A percentile compares a stretch with the other conserved stretches of the same genome.
These are phyloP conservation scores for Zingel zingel DNA, from an alignment of 2,113 vertebrate genomes.

Conservation along the genomic window DNA sequence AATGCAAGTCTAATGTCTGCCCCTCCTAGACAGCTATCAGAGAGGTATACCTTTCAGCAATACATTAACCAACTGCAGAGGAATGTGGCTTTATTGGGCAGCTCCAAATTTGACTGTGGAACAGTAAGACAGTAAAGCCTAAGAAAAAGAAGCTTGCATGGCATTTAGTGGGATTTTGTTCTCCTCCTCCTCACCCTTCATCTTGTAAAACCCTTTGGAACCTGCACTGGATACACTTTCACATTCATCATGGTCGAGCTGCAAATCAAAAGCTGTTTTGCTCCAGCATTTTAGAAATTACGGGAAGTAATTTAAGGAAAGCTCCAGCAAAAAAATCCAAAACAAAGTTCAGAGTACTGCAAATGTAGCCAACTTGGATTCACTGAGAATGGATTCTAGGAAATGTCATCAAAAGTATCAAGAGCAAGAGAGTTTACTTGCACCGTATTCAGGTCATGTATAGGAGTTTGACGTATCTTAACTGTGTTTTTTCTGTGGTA, in stretches of 20 bases:
- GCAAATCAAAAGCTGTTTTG: background rate
- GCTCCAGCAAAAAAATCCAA: too few relatives aligned
- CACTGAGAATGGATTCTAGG: too few relatives aligned
- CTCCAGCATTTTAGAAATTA: background rate
- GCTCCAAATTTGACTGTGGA: background rate
- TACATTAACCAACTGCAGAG: background rate
- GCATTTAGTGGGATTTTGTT: background rate
- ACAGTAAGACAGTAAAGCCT: background rate
- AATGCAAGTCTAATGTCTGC: background rate
- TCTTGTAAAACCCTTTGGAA: background rate
- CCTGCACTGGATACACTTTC: background rate
- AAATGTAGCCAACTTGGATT: too few relatives aligned
- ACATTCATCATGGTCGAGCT: background rate
- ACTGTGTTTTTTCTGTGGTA: too few relatives aligned
- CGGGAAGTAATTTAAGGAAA: too few relatives aligned
- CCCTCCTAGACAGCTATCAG: background rate
- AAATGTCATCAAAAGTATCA: too few relatives aligned
- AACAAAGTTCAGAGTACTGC: too few relatives aligned
- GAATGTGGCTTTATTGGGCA: background rate
- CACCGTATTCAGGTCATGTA: too few relatives aligned
- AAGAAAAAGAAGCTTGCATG: background rate
- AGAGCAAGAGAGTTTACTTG: too few relatives aligned
- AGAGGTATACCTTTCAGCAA: background rate
- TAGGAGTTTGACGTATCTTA: too few relatives aligned
- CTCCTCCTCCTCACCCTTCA: background rate